A percentile compares a stretch with the other conserved stretches of the same genome.
Evolutionary conservation across 1,140 invertebrate species (phyloP).

Genomic region (Pteromalus puparum): DNA sequence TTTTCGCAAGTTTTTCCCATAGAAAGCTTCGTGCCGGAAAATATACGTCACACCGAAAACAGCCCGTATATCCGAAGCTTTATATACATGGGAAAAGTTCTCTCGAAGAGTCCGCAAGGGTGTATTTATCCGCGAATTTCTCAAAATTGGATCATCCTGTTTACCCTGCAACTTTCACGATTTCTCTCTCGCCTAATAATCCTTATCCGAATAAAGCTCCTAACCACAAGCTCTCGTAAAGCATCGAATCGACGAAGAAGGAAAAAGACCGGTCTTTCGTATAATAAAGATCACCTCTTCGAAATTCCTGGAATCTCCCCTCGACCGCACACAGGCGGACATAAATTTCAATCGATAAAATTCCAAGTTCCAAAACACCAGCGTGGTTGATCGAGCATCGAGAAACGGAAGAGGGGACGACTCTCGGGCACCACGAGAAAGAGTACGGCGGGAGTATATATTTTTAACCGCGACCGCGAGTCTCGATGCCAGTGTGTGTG

Average conservation of each 20-base stretch:
- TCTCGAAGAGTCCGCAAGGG: not conserved
- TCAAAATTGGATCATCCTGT: not conserved
- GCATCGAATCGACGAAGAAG: too few relatives aligned
- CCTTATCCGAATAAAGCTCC: too few relatives aligned
- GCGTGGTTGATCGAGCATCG: slow-evolving; percentile 6
- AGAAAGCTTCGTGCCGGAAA: too few relatives aligned
- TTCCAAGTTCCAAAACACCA: not conserved
- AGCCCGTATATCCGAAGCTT: too few relatives aligned
- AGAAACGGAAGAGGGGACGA: not conserved
- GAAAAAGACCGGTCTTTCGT: not conserved
- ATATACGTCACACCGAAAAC: too few relatives aligned
- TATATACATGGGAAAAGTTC: not conserved
- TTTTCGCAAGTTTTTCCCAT: too few relatives aligned
- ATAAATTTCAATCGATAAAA: slow-evolving; percentile 42
- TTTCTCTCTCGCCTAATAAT: too few relatives aligned
- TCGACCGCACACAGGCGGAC: not conserved
- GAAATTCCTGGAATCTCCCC: not conserved
- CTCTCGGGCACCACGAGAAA: not conserved
- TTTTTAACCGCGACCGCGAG: slow-evolving; percentile 45
- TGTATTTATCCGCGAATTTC: not conserved
- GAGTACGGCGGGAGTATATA: slow-evolving; percentile 25
- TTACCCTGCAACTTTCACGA: not conserved
- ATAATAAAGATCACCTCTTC: not conserved
- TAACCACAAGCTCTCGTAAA: too few relatives aligned
- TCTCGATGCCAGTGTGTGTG: not conserved